Evolutionary conservation across 1,140 invertebrate genomes (phyloP).

Genomic region (Zaprionus kolodkinae): DNA sequence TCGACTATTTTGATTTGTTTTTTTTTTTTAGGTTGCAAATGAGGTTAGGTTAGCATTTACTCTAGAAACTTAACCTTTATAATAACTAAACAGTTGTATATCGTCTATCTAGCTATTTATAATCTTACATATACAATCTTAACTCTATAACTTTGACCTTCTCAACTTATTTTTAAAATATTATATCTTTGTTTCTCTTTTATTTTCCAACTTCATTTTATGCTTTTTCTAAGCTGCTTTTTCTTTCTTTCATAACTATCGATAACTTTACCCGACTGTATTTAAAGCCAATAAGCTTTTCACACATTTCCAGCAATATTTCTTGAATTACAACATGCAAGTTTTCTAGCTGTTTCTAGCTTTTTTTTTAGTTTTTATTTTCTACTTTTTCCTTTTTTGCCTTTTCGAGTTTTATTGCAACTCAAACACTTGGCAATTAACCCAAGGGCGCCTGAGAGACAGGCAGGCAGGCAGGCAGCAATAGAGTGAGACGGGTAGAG

Average conservation of each 20-base stretch:
- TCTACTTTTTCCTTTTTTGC: background rate
- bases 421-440: constrained; percentile 47
- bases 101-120: background rate
- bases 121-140: no score
- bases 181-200: background rate
- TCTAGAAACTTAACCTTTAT: background rate
- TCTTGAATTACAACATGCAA: constrained; percentile 12
- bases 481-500: background rate
- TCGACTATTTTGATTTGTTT: background rate
- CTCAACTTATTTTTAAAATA: no score
- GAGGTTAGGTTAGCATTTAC: background rate
- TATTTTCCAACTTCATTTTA: background rate
- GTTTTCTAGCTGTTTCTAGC: constrained; percentile 8
- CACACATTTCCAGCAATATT: constrained; percentile 6
- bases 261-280: background rate
- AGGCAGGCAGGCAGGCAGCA: background rate
- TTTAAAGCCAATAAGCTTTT: background rate
- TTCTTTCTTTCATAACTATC: background rate
- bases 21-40: no score
- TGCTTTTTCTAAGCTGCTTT: background rate
- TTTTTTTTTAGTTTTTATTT: background rate
- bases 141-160: background rate
- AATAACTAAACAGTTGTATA: no score
- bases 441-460: constrained; percentile 16
- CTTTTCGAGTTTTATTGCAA: constrained; percentile 18